Conservation (phyloP, 2,113 vertebrate genomes). For the Pteruthius melanotis region DNA sequence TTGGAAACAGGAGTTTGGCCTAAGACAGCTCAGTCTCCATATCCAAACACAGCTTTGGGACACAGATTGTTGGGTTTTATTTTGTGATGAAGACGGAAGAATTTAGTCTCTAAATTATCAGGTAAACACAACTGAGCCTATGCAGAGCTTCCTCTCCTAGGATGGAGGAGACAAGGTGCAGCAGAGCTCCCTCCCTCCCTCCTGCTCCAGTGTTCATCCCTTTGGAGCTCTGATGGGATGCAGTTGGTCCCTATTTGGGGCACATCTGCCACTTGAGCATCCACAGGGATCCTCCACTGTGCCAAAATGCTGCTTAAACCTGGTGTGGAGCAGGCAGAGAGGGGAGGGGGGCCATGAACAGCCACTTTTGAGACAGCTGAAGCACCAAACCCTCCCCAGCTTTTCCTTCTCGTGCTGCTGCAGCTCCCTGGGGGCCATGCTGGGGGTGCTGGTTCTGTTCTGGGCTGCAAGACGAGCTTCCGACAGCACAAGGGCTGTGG, state of each 20-base stretch:
- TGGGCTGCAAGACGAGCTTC: not conserved
- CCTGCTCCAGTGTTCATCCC: accelerated
- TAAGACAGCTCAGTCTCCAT: not conserved
- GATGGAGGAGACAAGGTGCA: not conserved
- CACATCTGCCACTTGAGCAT: not conserved
- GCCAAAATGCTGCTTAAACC: not conserved
- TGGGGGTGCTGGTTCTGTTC: not conserved
- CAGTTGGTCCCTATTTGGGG: not conserved
- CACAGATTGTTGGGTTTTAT: not conserved
- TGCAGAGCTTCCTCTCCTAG: not conserved
- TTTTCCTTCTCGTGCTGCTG: not conserved
- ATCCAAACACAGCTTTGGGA: not conserved
- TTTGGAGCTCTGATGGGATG: not conserved
- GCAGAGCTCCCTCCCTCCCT: not conserved
- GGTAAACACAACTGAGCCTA: not conserved
- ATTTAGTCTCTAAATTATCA: not conserved
- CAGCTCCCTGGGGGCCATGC: not conserved
- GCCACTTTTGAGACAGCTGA: not conserved
- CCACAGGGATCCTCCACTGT: not conserved
- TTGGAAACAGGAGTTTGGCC: not conserved
- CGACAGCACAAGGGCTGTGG: not conserved
- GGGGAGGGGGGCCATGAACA: not conserved
- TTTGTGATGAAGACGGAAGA: not conserved
- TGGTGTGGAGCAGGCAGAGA: not conserved
- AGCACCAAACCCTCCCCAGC: not conserved